Evolutionary conservation across 2,113 vertebrate genomes (phyloP), one percentile per base, ranked within the genome.

Genomic region (Sterrhoptilus dennistouni): DNA sequence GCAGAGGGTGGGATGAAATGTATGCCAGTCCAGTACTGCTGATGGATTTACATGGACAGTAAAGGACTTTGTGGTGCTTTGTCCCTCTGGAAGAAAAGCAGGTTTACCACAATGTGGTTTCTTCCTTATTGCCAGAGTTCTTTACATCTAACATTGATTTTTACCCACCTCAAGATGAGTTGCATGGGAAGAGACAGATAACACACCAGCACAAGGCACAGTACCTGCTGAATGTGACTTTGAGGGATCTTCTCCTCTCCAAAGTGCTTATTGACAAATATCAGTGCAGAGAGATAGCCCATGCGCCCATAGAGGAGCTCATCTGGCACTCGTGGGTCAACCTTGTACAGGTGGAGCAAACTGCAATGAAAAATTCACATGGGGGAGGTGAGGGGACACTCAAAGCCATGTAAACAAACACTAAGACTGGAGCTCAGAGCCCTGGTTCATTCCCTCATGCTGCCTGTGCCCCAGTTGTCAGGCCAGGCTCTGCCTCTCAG

Each of bases 181-280:
- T 69, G 38, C 27, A 8, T 5, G 8, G 49, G 16, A 85, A 90
- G 47, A 69, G 59, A 91, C 11, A 91, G 40, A 38, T n/a, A 40
- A 49, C 18, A 63, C 57, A 85, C 2, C 19, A 77, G 31, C 14
- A 84, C 66, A 82, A 85, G 47, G 49, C 23, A 8, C 18, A 28
- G 72, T 97, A 99, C 99, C 99, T 99, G 98, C 70, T 99, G 99
- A 93, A 99, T 99, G 92, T 98, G 98, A 92, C 98, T 98, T 29
- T 97, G 97, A 25, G 99, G 98, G 95, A 99, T 98, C 97, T 98
- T 98, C 78, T 99, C 99, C n/a, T 97, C 97, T 52, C 98, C 98
- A 0, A 99, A 98, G 95, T 99, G 98, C 97, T 98, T 99, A 97
- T 99, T 99, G 96, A 99, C 97, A 95, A 99, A 99, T 40, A 99